Percentiles rank a stretch among this genome's conserved stretches.
phyloP scores from a whole-genome alignment of 23 tunicate species.

The Clavelina lepadiformis region DNA sequence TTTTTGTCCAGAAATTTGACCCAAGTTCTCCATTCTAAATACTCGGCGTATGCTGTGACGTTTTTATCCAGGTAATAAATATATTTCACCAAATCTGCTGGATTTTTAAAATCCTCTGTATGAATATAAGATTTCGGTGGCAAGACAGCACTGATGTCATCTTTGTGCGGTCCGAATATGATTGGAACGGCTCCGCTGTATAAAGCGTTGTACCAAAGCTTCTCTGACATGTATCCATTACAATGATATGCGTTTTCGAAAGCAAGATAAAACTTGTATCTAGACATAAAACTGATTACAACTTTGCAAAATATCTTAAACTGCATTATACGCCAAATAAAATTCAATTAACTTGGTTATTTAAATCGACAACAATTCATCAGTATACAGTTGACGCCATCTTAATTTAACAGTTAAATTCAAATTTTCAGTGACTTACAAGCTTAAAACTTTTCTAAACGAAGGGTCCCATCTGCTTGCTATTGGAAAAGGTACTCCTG shows the following conservation, averaged over 20 bases:
- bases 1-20: too few species aligned
- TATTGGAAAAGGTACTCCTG: too few species aligned
- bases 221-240: conserved; percentile 22
- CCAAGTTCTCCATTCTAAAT: conserved; percentile 27
- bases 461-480: too few species aligned
- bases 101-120: conserved; percentile 17
- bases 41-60: conserved; percentile 16
- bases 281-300: too few species aligned
- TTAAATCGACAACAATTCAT: too few species aligned
- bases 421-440: too few species aligned
- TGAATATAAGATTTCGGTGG: conserved; percentile 23
- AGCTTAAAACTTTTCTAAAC: too few species aligned
- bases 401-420: too few species aligned
- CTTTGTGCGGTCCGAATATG: conserved; percentile 25
- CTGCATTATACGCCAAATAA: too few species aligned
- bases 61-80: conserved; percentile 7
- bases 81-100: background rate
- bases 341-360: too few species aligned
- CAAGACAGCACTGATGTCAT: background rate
- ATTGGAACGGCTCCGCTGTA: conserved; percentile 11
- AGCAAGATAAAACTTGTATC: conserved; percentile 50
- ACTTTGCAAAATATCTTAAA: too few species aligned
- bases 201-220: conserved; percentile 29
- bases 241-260: conserved; percentile 42
- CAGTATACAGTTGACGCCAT: too few species aligned